Base-by-base conservation (phyloP, 2,113 vertebrate genomes). In the Mola mola region DNA sequence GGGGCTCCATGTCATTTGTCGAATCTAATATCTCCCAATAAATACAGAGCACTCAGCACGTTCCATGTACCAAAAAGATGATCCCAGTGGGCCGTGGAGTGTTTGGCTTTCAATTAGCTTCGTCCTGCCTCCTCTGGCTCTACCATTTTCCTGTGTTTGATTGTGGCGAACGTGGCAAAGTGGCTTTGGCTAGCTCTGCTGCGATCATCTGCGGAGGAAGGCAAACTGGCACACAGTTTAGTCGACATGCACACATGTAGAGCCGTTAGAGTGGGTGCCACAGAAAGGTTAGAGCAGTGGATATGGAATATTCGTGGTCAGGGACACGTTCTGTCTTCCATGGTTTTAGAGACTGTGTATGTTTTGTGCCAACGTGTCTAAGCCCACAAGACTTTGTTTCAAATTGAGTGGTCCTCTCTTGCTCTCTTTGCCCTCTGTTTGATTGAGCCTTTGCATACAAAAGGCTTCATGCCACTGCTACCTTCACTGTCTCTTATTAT, bases 21-120 rank as follows among this genome's bases (percentile, higher is more conserved):
- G 65, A 79, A 82, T 90, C 58, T 40, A 73, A 87, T 88, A 67
- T 69, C 10, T 10, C 65, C 59, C 66, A 47, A 66, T 81, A 78
- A 85, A 89, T 81, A 77, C 78, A 28, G 72, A 78, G 66, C 83
- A 85, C 79, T 87, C 58, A 41, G 78, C 81, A 90, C 70, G 77
- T 59, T 63, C 53, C 21, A 11, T 33, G 68, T 50, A 74, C 64
- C 78, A 85, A 81, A 83, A 67, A 42, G 65, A 33, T n/a, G 8
- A 37, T 83, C 85, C 81, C 81, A 42, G 41, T 77, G 69, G 84
- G 46, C 46, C 8, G 24, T 57, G 36, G 62, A 82, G 69, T 87
- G 77, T 87, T 78, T 79, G 80, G 68, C 78, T 90, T 90, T 90
- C 81, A 91, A 85, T 91, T 91, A 89, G 67, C 60, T 52, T 68